Percentiles rank a stretch among this genome's conserved stretches.
Evolutionary conservation across 2,113 vertebrate genomes (phyloP).

Genomic region (Orthonyx spaldingii): DNA sequence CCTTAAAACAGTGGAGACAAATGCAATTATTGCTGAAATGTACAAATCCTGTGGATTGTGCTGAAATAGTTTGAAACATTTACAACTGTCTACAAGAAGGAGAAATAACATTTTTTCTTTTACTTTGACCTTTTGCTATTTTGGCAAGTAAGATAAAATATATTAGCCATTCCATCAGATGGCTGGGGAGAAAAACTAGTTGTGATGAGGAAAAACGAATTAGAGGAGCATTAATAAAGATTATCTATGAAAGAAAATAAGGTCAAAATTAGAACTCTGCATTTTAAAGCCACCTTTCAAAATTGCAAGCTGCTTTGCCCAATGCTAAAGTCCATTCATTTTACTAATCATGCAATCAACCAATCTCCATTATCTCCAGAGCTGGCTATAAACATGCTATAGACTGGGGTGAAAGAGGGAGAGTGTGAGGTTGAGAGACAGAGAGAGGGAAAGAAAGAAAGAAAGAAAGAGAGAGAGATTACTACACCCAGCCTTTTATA

Average conservation of each 20-base stretch:
- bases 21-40: conserved; percentile 65
- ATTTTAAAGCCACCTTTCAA: conserved; percentile 54
- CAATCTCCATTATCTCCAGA: conserved; percentile 62
- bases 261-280: conserved; percentile 44
- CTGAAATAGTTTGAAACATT: conserved; percentile 7
- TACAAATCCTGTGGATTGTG: neutral
- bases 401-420: conserved; percentile 63
- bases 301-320: conserved; percentile 46
- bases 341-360: conserved; percentile 56
- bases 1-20: conserved; percentile 54
- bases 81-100: neutral
- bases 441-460: neutral
- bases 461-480: conserved; percentile 47
- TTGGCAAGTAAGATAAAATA: conserved; percentile 29
- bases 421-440: conserved; percentile 58
- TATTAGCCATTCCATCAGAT: conserved; percentile 33
- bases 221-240: conserved; percentile 58
- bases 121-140: neutral
- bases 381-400: conserved; percentile 64
- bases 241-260: conserved; percentile 60
- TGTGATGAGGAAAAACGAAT: conserved; percentile 10
- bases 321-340: conserved; percentile 60
- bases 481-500: conserved; percentile 70
- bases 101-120: neutral
- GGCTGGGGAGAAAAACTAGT: conserved; percentile 11